These are phyloP conservation scores for Gymnogyps californianus DNA, from an alignment of 2,113 vertebrate species.

Conservation along the genomic window DNA sequence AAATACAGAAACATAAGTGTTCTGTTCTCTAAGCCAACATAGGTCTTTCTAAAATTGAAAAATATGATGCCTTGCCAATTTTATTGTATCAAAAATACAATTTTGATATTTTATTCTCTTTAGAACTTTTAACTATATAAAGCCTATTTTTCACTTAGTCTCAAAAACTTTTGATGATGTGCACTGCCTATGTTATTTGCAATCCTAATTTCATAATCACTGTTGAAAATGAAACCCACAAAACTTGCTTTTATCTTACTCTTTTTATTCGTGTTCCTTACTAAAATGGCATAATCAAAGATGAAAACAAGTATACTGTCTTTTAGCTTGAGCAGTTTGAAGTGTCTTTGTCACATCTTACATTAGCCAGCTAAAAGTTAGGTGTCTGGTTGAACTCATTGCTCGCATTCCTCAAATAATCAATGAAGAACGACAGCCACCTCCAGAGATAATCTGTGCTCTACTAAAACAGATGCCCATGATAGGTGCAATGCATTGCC, in stretches of 20 bases:
- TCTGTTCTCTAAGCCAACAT: background rate
- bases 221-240: constrained; percentile 3
- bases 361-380: background rate
- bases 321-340: background rate
- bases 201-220: background rate
- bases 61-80: background rate
- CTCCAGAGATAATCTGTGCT: background rate
- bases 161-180: background rate
- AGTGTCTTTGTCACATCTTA: background rate
- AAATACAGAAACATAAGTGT: background rate
- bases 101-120: background rate
- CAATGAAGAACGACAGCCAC: background rate
- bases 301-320: background rate
- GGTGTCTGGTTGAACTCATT: background rate
- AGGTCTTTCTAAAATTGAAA: background rate
- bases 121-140: background rate
- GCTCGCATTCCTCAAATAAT: background rate
- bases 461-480: background rate
- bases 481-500: background rate
- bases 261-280: background rate
- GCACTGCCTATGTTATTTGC: background rate
- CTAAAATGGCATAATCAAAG: background rate
- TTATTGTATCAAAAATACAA: background rate
- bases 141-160: background rate
- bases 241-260: background rate